phyloP scores from a whole-genome alignment of 2,113 vertebrate species.

The Megaptera novaeangliae region DNA sequence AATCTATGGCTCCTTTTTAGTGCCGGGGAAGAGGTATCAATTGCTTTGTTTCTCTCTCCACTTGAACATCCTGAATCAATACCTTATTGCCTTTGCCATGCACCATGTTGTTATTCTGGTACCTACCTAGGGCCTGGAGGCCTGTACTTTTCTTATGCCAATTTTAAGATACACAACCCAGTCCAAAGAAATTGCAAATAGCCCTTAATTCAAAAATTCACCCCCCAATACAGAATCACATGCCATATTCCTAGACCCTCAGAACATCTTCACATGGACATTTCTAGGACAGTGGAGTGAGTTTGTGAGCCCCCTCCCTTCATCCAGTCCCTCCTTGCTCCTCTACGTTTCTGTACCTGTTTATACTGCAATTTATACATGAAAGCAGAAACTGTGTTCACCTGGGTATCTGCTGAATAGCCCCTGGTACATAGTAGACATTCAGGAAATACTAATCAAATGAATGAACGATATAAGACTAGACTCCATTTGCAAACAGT shows the following conservation, averaged over 20 bases:
- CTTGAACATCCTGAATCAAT: not conserved
- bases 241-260: not conserved
- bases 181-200: not conserved
- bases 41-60: not conserved
- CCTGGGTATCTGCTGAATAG: not conserved
- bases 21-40: not conserved
- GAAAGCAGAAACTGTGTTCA: not conserved
- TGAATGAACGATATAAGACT: not conserved
- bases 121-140: not conserved
- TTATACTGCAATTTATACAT: not conserved
- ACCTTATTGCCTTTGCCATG: not conserved
- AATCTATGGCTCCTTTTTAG: not conserved
- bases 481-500: not conserved
- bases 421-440: not conserved
- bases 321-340: not conserved
- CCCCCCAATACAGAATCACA: not conserved
- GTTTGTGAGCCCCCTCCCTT: not conserved
- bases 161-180: not conserved
- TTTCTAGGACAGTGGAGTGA: not conserved
- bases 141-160: not conserved
- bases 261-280: not conserved
- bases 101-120: rapidly evolving
- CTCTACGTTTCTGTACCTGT: not conserved
- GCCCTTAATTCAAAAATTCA: not conserved
- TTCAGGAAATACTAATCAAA: not conserved